Evolutionary conservation across 2,888 invertebrate species (phyloP).

Genomic region (Andrena hattorfiana): DNA sequence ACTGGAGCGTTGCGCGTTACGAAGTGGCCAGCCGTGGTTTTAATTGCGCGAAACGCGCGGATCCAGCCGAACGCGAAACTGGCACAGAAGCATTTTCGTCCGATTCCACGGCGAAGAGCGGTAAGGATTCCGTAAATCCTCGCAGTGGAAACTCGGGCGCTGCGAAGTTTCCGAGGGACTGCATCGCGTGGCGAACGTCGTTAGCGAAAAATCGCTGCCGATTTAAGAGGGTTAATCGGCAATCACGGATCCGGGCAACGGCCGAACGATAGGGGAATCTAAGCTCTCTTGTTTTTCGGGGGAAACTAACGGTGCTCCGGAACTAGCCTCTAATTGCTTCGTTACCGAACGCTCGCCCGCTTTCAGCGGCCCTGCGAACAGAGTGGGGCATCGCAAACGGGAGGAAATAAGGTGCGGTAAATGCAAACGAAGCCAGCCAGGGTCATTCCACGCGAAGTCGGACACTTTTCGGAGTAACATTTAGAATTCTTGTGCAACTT

Average conservation of each 20-base stretch:
- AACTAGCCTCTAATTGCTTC: constrained; percentile 31
- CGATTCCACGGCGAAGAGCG: background rate
- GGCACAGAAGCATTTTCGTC: constrained; percentile 23
- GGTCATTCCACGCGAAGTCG: no score
- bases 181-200: background rate
- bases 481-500: no score
- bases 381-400: background rate
- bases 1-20: constrained; percentile 47
- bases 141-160: background rate
- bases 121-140: background rate
- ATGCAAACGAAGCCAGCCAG: constrained; percentile 58
- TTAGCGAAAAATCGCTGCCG: background rate
- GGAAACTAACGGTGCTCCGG: background rate
- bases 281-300: background rate
- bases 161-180: background rate
- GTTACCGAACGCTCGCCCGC: constrained; percentile 16
- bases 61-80: constrained; percentile 17
- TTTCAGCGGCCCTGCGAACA: background rate
- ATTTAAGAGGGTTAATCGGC: background rate
- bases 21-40: constrained; percentile 28
- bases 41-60: constrained; percentile 43
- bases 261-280: constrained; percentile 1
- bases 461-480: no score
- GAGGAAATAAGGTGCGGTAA: constrained; percentile 45
- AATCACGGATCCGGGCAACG: constrained; percentile 3